Base-by-base conservation (phyloP, 2,797 vertebrate species). In the Naso thynnoides region DNA sequence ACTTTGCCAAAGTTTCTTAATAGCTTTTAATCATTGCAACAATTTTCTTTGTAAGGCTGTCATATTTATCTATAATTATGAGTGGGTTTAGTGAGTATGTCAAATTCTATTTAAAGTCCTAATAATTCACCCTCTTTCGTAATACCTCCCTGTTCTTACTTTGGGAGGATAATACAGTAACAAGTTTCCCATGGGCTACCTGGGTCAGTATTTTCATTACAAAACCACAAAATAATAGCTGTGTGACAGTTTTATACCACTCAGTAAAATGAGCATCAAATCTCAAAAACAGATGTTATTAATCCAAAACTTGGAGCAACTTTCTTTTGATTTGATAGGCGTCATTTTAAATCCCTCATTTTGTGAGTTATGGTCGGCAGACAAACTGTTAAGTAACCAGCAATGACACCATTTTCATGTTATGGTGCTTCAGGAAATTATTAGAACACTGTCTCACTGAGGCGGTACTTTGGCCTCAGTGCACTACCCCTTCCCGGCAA, bases 51-150 rank as follows among this genome's bases (percentile, higher is more conserved):
- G 4, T 36, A 9, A 65, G 42, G 24, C 8, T 62, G 19, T 54
- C 24, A 26, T 16, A n/a, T 27, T 41, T 48, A 42, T 55, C 58
- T 29, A 10, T 50, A 41, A 44, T 8, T 23, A 29, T 52, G 60
- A 41, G 31, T 19, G 49, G 19, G 38, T 41, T 21, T 26, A 24
- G 24, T 5, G 49, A 74, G 31, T 13, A 29, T 49, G 38, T 52
- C 45, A 57, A 56, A 61, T 73, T 36, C 49, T 73, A 45, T 80
- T 80, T 67, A 7, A 53, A 73, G 29, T 61, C 58, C 61, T 36
- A 26, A 57, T 41, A 18, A 39, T 16, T 61, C 27, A 49, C 1
- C 19, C 8, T 56, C 13, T 53, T 8, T 58, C 65, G 42, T 68
- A 79, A 71, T 44, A 48, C 29, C 38, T 39, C 38, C 8, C 55